Conservation (phyloP, 1,140 invertebrate species). For the Chionoecetes opilio region DNA sequence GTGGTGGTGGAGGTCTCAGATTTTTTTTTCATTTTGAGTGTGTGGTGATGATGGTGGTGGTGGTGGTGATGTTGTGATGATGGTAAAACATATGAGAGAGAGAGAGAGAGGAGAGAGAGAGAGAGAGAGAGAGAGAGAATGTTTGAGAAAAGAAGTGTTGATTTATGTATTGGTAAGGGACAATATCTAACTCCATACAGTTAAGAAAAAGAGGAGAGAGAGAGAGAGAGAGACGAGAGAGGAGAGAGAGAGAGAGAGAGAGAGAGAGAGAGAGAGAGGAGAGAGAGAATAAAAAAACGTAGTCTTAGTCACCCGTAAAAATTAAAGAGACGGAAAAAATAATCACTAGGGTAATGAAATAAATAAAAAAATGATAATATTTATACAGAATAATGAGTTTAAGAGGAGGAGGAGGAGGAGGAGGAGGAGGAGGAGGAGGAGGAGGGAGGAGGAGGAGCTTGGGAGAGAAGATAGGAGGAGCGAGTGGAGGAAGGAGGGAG, state of each 20-base stretch:
- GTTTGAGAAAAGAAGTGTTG: too few relatives aligned
- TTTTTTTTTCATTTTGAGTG: not conserved
- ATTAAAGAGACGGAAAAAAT: too few relatives aligned
- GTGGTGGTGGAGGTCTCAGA: not conserved
- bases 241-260: not conserved
- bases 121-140: not conserved
- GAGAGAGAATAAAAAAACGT: not conserved
- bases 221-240: not conserved
- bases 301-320: too few relatives aligned
- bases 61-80: not conserved
- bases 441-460: not conserved
- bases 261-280: slow-evolving; percentile 33
- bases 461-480: not conserved
- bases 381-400: not conserved
- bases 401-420: not conserved
- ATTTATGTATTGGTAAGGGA: not conserved
- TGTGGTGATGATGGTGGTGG: not conserved
- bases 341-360: not conserved
- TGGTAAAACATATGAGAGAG: not conserved
- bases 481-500: not conserved
- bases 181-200: too few relatives aligned
- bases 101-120: not conserved
- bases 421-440: not conserved
- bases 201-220: too few relatives aligned
- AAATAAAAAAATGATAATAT: not conserved